Percentiles rank a stretch among this genome's conserved stretches.
Conservation (phyloP, 2,888 invertebrate genomes). For the Cyrtodaria siliqua region DNA sequence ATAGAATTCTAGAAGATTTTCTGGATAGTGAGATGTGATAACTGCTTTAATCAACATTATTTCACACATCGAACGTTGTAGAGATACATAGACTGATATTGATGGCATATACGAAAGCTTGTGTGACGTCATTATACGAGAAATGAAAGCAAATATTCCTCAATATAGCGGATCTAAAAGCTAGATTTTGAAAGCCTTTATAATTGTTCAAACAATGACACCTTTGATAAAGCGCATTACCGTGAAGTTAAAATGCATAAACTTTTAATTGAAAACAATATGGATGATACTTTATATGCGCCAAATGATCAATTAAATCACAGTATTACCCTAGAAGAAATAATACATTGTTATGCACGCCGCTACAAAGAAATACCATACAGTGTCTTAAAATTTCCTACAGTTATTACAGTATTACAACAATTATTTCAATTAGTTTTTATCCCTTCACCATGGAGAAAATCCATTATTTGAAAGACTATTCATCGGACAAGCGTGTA, state of each 20-base stretch:
- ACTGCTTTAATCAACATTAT: conserved; percentile 4
- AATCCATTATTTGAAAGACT: conserved; percentile 32
- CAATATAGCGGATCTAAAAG: conserved; percentile 7
- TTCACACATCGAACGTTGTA: conserved; percentile 16
- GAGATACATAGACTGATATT: conserved; percentile 13
- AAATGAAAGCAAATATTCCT: conserved; percentile 33
- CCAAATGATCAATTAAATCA: neutral
- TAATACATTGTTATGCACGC: conserved; percentile 10
- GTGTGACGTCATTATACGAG: conserved; percentile 16
- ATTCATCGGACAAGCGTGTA: conserved; percentile 4
- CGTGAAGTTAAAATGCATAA: neutral
- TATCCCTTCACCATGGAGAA: conserved; percentile 23
- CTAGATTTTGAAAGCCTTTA: too few relatives aligned
- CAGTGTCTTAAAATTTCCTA: conserved; percentile 1
- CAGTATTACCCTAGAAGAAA: neutral
- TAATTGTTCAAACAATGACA: too few relatives aligned
- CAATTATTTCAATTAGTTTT: conserved; percentile 26
- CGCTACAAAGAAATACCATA: conserved; percentile 4
- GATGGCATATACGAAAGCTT: conserved; percentile 24
- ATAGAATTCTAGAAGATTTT: conserved; percentile 10
- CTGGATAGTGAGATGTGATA: conserved; percentile 22
- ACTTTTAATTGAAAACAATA: neutral
- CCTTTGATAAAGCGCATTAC: too few relatives aligned
- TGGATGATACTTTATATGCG: conserved; percentile 4
- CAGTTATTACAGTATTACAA: conserved; percentile 16